Conservation (phyloP, 2,797 vertebrate species). For the Arrhamphus sclerolepis region DNA sequence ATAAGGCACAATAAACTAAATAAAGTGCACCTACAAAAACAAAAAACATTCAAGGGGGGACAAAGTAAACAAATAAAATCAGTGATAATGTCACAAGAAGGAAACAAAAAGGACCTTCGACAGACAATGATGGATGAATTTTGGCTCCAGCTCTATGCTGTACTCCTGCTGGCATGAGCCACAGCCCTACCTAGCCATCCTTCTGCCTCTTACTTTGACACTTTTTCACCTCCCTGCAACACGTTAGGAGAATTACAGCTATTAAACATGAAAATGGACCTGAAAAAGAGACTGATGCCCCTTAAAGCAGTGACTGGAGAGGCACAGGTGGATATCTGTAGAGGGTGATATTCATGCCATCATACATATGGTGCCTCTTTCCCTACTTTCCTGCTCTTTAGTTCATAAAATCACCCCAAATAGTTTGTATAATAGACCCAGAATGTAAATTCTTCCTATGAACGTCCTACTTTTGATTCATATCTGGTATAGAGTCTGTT, state of each 20-base stretch:
- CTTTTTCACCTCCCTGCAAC: constrained; percentile 4
- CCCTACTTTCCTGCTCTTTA: too few relatives aligned
- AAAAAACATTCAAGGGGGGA: too few relatives aligned
- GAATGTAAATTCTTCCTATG: constrained; percentile 5
- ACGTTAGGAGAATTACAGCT: constrained; percentile 5
- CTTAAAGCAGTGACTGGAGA: too few relatives aligned
- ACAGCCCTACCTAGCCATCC: constrained; percentile 20
- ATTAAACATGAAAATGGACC: constrained; percentile 1
- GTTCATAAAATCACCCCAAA: too few relatives aligned
- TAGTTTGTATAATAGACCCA: neutral
- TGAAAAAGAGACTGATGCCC: neutral
- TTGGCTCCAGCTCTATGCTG: constrained; percentile 9
- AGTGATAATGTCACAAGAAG: neutral
- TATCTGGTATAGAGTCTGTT: neutral
- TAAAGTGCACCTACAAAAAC: constrained; percentile 2
- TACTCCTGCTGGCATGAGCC: constrained; percentile 25
- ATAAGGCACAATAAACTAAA: neutral
- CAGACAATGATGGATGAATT: constrained; percentile 23
- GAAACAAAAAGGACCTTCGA: neutral
- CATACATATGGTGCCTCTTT: too few relatives aligned
- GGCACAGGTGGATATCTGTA: too few relatives aligned
- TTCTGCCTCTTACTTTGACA: neutral
- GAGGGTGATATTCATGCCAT: too few relatives aligned
- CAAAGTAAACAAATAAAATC: constrained; percentile 1
- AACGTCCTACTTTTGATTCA: neutral